Percentiles rank a stretch among this genome's conserved stretches.
phyloP scores from a whole-genome alignment of 1,140 invertebrate genomes.

The Nasonia giraulti region DNA sequence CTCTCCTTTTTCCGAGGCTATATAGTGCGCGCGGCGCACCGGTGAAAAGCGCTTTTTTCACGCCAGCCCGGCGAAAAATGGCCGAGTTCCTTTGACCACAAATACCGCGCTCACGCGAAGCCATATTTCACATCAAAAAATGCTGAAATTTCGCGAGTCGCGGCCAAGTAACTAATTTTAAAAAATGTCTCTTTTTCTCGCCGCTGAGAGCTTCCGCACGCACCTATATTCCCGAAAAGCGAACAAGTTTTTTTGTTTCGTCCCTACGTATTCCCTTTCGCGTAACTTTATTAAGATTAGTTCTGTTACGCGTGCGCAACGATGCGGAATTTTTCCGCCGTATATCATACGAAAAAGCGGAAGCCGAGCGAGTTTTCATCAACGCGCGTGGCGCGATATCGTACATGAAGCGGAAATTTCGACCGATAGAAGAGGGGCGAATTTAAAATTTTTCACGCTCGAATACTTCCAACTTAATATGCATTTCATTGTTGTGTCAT shows the following conservation, averaged over 20 bases:
- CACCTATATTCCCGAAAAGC: background rate
- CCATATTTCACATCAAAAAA: conserved; percentile 46
- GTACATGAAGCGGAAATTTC: background rate
- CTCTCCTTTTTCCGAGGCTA: conserved; percentile 1
- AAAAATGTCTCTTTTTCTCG: conserved; percentile 26
- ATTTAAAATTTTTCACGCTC: background rate
- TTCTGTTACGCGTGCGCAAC: background rate
- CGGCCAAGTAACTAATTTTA: conserved; percentile 20
- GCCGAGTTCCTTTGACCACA: conserved; percentile 45
- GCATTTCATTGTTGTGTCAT: background rate
- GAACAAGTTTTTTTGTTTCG: background rate
- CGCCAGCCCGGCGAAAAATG: conserved; percentile 27
- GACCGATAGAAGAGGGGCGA: background rate
- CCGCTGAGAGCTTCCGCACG: background rate
- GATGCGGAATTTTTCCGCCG: background rate
- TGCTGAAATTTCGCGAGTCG: conserved; percentile 12
- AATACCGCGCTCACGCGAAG: conserved; percentile 26
- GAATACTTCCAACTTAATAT: background rate
- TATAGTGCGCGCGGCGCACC: background rate
- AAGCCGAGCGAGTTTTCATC: background rate
- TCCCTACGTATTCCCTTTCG: background rate
- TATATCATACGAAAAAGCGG: background rate
- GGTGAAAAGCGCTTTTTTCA: conserved; percentile 23
- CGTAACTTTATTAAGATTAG: conserved; percentile 33
- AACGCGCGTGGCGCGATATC: background rate